Evolutionary conservation across 2,888 invertebrate species (phyloP).

Genomic region (Octodonta nipae): DNA sequence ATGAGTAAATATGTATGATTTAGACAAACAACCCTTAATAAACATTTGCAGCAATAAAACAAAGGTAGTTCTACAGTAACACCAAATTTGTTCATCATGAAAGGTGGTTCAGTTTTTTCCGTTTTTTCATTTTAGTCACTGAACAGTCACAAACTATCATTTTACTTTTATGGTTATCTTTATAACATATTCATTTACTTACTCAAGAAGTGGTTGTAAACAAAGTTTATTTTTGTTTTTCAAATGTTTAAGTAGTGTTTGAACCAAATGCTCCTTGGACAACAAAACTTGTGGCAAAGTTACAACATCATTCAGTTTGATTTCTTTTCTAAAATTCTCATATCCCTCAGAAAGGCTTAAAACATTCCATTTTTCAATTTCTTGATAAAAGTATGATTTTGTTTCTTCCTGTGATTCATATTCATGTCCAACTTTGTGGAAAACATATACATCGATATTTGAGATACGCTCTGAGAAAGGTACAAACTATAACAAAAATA

Average conservation of each 20-base stretch:
- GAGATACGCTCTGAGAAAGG: conserved; percentile 78
- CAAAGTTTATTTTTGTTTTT: conserved; percentile 57
- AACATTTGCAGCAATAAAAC: too few relatives aligned
- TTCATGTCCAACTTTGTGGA: conserved; percentile 69
- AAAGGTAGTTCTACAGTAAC: too few relatives aligned
- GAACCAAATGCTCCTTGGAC: conserved; percentile 62
- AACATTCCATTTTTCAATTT: conserved; percentile 77
- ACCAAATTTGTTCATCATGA: too few relatives aligned
- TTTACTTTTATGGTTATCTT: not conserved
- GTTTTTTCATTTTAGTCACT: too few relatives aligned
- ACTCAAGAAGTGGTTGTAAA: conserved; percentile 75
- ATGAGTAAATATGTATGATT: too few relatives aligned
- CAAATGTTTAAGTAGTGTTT: conserved; percentile 59
- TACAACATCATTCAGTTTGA: conserved; percentile 49
- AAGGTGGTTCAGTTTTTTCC: too few relatives aligned
- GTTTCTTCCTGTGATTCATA: conserved; percentile 55
- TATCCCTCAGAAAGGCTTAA: conserved; percentile 77
- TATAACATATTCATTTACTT: conserved; percentile 38
- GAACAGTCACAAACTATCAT: too few relatives aligned
- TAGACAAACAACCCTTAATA: too few relatives aligned
- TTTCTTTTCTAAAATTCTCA: conserved; percentile 59
- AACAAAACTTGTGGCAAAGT: conserved; percentile 76
- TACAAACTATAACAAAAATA: conserved; percentile 51
- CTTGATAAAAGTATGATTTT: conserved; percentile 68
- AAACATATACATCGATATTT: conserved; percentile 74